phyloP scores from a whole-genome alignment of 2,888 invertebrate species.

The Bembecia ichneumoniformis region DNA sequence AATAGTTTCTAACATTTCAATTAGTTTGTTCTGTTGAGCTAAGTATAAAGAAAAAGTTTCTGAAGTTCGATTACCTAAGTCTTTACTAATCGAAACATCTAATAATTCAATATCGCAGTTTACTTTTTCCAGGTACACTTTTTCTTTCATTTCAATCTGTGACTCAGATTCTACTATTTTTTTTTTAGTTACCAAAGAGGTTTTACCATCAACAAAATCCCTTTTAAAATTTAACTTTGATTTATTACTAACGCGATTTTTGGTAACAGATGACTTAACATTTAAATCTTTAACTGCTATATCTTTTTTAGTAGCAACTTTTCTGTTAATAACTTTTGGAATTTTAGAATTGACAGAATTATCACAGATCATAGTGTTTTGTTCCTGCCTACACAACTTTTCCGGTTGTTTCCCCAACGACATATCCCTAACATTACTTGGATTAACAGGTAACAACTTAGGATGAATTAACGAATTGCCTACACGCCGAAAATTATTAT shows the following conservation, averaged over 20 bases:
- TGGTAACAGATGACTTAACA: no score
- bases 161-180: constrained; percentile 17
- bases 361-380: not conserved
- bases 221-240: no score
- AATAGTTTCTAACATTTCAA: constrained; percentile 22
- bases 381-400: not conserved
- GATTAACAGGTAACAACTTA: constrained; percentile 27
- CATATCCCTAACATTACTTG: constrained; percentile 43
- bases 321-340: not conserved
- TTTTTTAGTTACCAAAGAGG: not conserved
- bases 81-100: not conserved
- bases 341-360: not conserved
- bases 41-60: constrained; percentile 30
- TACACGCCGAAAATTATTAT: constrained; percentile 26
- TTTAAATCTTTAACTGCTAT: not conserved
- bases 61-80: constrained; percentile 2
- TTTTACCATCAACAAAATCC: no score
- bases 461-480: constrained; percentile 28
- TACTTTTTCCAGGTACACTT: not conserved
- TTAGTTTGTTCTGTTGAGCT: constrained; percentile 29
- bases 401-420: constrained; percentile 29
- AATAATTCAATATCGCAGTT: no score
- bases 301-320: not conserved
- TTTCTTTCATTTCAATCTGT: not conserved
- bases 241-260: no score